Percentiles rank a stretch among this genome's conserved stretches.
phyloP scores from a whole-genome alignment of 1,140 invertebrate species.

The Leptopilina boulardi region DNA sequence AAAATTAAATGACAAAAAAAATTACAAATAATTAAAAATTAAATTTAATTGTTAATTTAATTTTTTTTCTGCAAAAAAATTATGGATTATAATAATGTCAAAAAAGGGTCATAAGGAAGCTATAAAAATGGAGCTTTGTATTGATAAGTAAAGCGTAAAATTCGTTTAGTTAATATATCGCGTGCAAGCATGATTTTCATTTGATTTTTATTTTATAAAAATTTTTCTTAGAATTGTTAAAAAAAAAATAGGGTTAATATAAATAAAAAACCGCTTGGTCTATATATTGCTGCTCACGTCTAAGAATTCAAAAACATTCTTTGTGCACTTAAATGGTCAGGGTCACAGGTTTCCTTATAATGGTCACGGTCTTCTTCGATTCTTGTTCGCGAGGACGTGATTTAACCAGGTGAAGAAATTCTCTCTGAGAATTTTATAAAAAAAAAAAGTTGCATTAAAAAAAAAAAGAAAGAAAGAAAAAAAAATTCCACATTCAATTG shows the following conservation, averaged over 20 bases:
- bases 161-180: conserved; percentile 1
- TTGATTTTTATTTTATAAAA: neutral
- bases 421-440: neutral
- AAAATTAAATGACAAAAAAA: no score
- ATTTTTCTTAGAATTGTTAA: neutral
- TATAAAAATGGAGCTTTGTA: conserved; percentile 9
- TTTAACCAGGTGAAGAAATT: neutral
- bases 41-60: no score
- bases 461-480: no score
- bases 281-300: neutral
- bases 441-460: neutral
- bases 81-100: no score
- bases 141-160: neutral
- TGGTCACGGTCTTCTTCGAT: conserved; percentile 15
- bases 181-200: neutral
- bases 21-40: no score
- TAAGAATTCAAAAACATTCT: conserved; percentile 18
- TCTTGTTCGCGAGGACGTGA: conserved; percentile 6
- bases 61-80: no score
- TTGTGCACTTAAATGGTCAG: conserved; percentile 21
- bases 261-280: neutral
- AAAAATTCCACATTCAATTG: no score
- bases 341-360: conserved; percentile 31
- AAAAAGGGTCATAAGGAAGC: neutral
- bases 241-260: no score